A percentile compares a stretch with the other conserved stretches of the same genome.
Evolutionary conservation across 2,888 invertebrate species (phyloP).

Genomic region (Ashinkailepas kermadecensis): DNA sequence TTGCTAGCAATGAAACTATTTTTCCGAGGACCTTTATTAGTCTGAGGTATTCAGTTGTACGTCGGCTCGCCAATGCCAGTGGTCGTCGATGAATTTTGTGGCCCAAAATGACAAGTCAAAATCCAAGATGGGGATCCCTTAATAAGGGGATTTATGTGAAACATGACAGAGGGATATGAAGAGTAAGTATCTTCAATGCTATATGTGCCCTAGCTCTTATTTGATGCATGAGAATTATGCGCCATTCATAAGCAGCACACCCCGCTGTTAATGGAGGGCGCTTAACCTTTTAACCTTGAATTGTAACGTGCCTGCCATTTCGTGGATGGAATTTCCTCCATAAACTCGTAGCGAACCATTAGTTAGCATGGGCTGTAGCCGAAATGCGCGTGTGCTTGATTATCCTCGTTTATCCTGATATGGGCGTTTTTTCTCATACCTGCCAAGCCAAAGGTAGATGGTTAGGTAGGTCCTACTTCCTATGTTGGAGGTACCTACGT

Average conservation of each 20-base stretch:
- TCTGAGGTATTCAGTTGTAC: background rate
- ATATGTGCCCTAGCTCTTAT: background rate
- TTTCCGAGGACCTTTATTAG: background rate
- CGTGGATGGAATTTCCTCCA: too few species aligned
- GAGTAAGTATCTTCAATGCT: constrained; percentile 31
- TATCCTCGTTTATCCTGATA: too few species aligned
- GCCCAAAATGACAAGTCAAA: constrained; percentile 1
- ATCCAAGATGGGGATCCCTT: constrained; percentile 10
- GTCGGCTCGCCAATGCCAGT: constrained; percentile 14
- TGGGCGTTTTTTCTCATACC: too few species aligned
- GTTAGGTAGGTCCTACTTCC: too few species aligned
- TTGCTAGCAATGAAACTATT: too few species aligned
- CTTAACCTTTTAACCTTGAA: background rate
- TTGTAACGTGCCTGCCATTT: too few species aligned
- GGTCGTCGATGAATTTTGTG: constrained; percentile 20
- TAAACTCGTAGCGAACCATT: too few species aligned
- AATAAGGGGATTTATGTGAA: constrained; percentile 31
- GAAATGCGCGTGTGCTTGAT: too few species aligned
- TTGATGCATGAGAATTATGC: background rate
- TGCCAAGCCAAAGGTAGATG: too few species aligned
- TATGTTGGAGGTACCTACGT: too few species aligned
- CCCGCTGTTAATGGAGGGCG: background rate
- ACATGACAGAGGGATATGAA: constrained; percentile 36
- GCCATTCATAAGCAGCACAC: background rate
- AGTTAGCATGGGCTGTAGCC: too few species aligned